Conservation (phyloP, 30 jellyfish, hydroid and myxozoan species). For the Cassiopea xamachana region DNA sequence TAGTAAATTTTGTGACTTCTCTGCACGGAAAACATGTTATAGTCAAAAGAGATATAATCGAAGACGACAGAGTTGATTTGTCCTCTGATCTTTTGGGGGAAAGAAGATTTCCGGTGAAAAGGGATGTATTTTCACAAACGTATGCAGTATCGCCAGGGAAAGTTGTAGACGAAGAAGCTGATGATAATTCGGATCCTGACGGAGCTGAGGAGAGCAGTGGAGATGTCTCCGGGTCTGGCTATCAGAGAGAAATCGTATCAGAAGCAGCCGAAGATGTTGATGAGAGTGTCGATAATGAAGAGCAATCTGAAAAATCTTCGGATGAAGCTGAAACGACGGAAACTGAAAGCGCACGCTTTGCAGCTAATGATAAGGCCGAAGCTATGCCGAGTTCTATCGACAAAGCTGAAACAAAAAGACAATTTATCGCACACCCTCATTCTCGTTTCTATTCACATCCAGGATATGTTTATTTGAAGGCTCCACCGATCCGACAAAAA, state of each 20-base stretch:
- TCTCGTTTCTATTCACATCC: slow-evolving; percentile 70
- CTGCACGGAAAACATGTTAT: slow-evolving; percentile 42
- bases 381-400: slow-evolving; percentile 21
- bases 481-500: slow-evolving; percentile 94
- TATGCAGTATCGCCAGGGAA: slow-evolving; percentile 52
- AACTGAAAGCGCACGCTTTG: background rate
- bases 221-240: slow-evolving; percentile 56
- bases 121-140: slow-evolving; percentile 19
- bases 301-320: slow-evolving; percentile 29
- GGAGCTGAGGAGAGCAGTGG: slow-evolving; percentile 48
- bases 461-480: slow-evolving; percentile 90
- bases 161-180: slow-evolving; percentile 67
- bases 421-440: slow-evolving; percentile 85
- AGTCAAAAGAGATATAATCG: slow-evolving; percentile 33
- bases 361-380: background rate
- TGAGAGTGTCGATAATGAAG: slow-evolving; percentile 19
- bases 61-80: slow-evolving; percentile 8
- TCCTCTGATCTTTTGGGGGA: slow-evolving; percentile 7
- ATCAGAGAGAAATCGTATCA: slow-evolving; percentile 45
- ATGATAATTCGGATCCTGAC: slow-evolving; percentile 65
- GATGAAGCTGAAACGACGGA: slow-evolving; percentile 42
- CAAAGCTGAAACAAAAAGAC: slow-evolving; percentile 71
- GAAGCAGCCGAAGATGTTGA: slow-evolving; percentile 30
- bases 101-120: slow-evolving; percentile 25
- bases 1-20: slow-evolving; percentile 3